phyloP scores from a whole-genome alignment of 2,888 invertebrate species.

The Eulithis testata region DNA sequence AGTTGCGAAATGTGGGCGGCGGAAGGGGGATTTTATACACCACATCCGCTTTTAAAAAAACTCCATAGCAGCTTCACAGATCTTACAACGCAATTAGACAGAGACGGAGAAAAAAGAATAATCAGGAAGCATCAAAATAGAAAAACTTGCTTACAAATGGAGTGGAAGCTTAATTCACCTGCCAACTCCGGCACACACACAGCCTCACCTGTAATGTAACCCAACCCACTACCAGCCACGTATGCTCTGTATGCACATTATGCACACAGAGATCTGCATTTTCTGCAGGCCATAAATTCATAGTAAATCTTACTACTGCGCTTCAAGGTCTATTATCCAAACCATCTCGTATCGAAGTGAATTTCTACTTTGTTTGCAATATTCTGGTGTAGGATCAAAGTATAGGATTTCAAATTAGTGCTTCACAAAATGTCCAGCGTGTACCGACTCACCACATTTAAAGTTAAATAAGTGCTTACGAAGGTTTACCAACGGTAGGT shows the following conservation, averaged over 20 bases:
- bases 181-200: conserved; percentile 60
- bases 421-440: not conserved
- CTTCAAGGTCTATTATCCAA: conserved; percentile 45
- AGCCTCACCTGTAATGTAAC: conserved; percentile 55
- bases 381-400: conserved; percentile 44
- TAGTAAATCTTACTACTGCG: conserved; percentile 55
- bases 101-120: not conserved
- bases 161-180: conserved; percentile 65
- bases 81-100: too few relatives aligned
- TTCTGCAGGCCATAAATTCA: conserved; percentile 42
- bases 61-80: too few relatives aligned
- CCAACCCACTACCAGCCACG: conserved; percentile 54
- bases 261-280: conserved; percentile 58
- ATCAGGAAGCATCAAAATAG: not conserved
- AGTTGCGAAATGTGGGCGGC: too few relatives aligned
- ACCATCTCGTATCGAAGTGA: conserved; percentile 34
- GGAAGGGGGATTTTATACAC: too few relatives aligned
- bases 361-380: conserved; percentile 52
- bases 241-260: conserved; percentile 36
- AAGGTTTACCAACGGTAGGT: too few relatives aligned
- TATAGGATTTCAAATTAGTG: not conserved
- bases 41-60: too few relatives aligned
- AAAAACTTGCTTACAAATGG: not conserved
- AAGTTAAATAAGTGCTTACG: too few relatives aligned
- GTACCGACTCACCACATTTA: too few relatives aligned